phyloP scores from a whole-genome alignment of 1,140 invertebrate species.

The Neuroterus valhalla region DNA sequence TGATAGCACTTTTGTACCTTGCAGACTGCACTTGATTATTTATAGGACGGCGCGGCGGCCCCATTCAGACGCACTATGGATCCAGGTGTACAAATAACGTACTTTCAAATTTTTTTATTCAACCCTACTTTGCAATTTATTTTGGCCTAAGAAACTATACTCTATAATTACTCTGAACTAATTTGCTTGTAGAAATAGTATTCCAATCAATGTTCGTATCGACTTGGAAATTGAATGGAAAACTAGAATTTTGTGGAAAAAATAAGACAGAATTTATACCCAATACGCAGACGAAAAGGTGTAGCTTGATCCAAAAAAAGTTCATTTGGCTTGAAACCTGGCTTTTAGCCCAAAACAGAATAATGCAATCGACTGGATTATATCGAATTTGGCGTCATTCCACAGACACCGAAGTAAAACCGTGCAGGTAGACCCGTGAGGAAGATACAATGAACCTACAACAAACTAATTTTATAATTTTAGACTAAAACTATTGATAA shows the following conservation, averaged over 20 bases:
- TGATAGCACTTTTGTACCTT: slow-evolving; percentile 11
- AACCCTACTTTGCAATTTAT: no score
- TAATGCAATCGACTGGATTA: slow-evolving; percentile 41
- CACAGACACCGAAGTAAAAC: slow-evolving; percentile 24
- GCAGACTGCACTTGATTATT: slow-evolving; percentile 24
- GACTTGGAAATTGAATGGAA: no score
- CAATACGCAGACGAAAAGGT: neutral
- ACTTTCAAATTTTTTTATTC: neutral
- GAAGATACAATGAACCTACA: neutral
- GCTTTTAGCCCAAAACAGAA: slow-evolving; percentile 36
- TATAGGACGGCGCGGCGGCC: slow-evolving; percentile 11
- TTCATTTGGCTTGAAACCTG: neutral
- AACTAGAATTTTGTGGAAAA: neutral
- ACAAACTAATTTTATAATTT: neutral
- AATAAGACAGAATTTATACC: neutral
- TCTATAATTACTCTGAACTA: no score
- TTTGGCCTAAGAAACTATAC: no score
- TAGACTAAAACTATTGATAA: no score
- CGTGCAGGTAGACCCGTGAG: neutral
- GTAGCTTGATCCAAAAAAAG: slow-evolving; percentile 2
- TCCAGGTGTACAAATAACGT: neutral
- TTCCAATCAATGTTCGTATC: no score
- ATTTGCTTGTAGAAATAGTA: no score
- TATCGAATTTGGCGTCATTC: slow-evolving; percentile 43
- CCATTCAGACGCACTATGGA: neutral